Conservation (phyloP, 1,140 invertebrate species). For the Drosophila neocordata region DNA sequence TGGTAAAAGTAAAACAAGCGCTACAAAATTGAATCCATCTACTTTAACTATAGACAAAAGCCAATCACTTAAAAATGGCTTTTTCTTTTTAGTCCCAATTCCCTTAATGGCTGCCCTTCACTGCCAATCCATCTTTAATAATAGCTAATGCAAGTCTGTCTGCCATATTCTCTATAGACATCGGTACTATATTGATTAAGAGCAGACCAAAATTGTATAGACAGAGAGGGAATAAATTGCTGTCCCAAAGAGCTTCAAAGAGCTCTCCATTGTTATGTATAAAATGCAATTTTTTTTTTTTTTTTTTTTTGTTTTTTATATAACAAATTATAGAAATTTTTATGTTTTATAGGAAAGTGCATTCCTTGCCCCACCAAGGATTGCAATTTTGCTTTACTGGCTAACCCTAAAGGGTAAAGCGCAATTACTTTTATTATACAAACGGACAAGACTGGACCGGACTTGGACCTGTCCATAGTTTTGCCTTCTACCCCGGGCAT, state of each 20-base stretch:
- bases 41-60: background rate
- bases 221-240: conserved; percentile 30
- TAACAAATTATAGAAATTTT: conserved; percentile 82
- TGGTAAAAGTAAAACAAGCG: background rate
- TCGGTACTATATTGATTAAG: conserved; percentile 63
- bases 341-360: conserved; percentile 76
- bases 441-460: conserved; percentile 28
- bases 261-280: conserved; percentile 63
- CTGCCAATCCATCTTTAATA: conserved; percentile 69
- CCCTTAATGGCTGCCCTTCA: conserved; percentile 35
- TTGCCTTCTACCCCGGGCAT: conserved; percentile 45
- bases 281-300: conserved; percentile 68
- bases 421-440: conserved; percentile 82
- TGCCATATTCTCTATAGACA: conserved; percentile 39
- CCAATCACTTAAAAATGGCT: background rate
- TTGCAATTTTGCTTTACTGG: conserved; percentile 75
- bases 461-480: conserved; percentile 17
- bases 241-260: background rate
- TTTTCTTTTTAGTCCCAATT: conserved; percentile 37
- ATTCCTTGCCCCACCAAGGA: conserved; percentile 30
- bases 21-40: background rate
- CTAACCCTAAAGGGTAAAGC: conserved; percentile 81
- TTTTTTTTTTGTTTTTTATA: conserved; percentile 1
- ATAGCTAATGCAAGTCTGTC: conserved; percentile 50
- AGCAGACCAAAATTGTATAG: conserved; percentile 35